These are phyloP conservation scores for Artibeus lituratus DNA, from an alignment of 2,797 vertebrate species.

Conservation along the genomic window DNA sequence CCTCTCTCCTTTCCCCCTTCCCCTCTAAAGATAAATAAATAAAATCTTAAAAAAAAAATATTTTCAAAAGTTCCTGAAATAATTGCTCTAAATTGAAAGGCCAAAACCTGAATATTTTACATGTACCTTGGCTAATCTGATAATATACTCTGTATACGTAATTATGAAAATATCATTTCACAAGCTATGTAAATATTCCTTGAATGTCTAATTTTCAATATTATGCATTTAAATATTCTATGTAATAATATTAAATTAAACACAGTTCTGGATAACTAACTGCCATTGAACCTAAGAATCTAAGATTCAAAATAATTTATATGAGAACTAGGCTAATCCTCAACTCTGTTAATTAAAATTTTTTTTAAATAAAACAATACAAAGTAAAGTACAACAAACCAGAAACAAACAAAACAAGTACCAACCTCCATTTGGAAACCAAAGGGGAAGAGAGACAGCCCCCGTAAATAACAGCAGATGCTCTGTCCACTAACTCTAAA, in stretches of 20 bases:
- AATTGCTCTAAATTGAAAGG: not conserved
- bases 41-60: not conserved
- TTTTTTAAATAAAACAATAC: not conserved
- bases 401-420: slow-evolving; percentile 23
- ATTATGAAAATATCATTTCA: not conserved
- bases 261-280: not conserved
- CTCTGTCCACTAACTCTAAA: not conserved
- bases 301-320: slow-evolving; percentile 38
- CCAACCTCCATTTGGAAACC: slow-evolving; percentile 24
- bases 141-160: not conserved
- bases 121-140: not conserved
- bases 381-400: slow-evolving; percentile 17
- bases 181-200: not conserved
- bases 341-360: not conserved
- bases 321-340: not conserved
- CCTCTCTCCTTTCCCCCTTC: too few species aligned
- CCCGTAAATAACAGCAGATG: not conserved
- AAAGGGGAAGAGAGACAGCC: not conserved
- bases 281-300: slow-evolving; percentile 13
- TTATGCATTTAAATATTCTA: not conserved
- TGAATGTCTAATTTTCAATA: not conserved
- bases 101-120: slow-evolving; percentile 21
- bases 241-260: not conserved
- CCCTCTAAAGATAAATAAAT: too few species aligned
- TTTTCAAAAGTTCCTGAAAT: slow-evolving; percentile 31